Conservation (phyloP, 2,888 invertebrate species). For the Diaperis boleti region DNA sequence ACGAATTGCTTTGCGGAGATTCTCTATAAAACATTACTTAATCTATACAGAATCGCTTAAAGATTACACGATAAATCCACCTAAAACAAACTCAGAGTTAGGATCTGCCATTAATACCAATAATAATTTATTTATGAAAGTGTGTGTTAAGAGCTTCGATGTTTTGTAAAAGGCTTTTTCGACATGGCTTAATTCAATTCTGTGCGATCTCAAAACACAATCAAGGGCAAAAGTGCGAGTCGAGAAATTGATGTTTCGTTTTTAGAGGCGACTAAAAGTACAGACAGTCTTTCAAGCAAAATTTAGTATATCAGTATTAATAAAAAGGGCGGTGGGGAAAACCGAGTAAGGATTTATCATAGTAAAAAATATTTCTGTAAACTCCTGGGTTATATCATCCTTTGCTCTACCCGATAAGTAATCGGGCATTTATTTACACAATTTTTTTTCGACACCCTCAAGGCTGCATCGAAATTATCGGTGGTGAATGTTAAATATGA, state of each 20-base stretch:
- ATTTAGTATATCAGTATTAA: too few relatives aligned
- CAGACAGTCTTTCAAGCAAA: too few relatives aligned
- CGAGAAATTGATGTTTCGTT: not conserved
- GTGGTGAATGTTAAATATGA: too few relatives aligned
- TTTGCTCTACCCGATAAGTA: too few relatives aligned
- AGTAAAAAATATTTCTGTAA: too few relatives aligned
- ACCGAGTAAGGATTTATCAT: too few relatives aligned
- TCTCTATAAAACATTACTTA: slow-evolving; percentile 11
- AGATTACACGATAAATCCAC: slow-evolving; percentile 26
- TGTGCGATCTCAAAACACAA: slow-evolving; percentile 2
- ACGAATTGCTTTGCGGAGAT: slow-evolving; percentile 1
- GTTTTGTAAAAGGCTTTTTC: slow-evolving; percentile 20
- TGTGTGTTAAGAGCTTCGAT: slow-evolving; percentile 6
- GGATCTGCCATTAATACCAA: slow-evolving; percentile 5
- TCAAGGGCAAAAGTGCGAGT: not conserved
- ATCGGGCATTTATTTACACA: too few relatives aligned
- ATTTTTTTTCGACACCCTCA: too few relatives aligned
- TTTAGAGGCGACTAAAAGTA: too few relatives aligned
- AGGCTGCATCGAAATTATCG: too few relatives aligned
- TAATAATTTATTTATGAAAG: slow-evolving; percentile 17
- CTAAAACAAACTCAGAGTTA: slow-evolving; percentile 1
- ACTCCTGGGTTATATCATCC: too few relatives aligned
- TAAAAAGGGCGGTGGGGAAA: too few relatives aligned
- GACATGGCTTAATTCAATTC: slow-evolving; percentile 18
- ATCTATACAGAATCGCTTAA: slow-evolving; percentile 15